Evolutionary conservation across 2,888 invertebrate genomes (phyloP).

Genomic region (Nymphalis polychloros): DNA sequence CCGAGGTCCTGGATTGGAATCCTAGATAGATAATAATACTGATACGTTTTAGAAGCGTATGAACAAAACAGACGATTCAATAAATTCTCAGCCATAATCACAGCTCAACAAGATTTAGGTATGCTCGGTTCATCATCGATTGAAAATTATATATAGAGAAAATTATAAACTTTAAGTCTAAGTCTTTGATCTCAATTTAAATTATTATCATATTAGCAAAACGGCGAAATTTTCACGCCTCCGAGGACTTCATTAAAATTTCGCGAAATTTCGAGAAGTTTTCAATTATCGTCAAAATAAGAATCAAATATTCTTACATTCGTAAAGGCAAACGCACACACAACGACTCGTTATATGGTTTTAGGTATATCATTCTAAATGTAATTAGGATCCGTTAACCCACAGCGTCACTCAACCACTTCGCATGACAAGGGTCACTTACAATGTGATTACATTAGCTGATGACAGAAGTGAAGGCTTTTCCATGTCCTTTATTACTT

Average conservation of each 20-base stretch:
- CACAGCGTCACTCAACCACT: constrained; percentile 10
- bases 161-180: no score
- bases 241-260: not conserved
- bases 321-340: not conserved
- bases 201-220: no score
- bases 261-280: not conserved
- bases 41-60: no score
- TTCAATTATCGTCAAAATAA: not conserved
- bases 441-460: constrained; percentile 11
- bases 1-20: no score
- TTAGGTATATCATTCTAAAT: constrained; percentile 4
- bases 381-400: constrained; percentile 7
- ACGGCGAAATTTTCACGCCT: no score
- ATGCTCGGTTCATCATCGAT: no score
- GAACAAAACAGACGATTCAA: no score
- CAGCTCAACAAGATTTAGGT: no score
- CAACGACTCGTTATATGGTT: not conserved
- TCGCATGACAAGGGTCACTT: constrained; percentile 12
- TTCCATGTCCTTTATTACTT: constrained; percentile 5
- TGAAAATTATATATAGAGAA: no score
- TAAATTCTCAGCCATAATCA: no score
- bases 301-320: not conserved
- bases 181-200: no score
- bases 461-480: constrained; percentile 8
- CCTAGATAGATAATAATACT: no score